A percentile compares a stretch with the other conserved stretches of the same genome.
Conservation (phyloP, 2,113 vertebrate genomes). For the Caranx melampygus region DNA sequence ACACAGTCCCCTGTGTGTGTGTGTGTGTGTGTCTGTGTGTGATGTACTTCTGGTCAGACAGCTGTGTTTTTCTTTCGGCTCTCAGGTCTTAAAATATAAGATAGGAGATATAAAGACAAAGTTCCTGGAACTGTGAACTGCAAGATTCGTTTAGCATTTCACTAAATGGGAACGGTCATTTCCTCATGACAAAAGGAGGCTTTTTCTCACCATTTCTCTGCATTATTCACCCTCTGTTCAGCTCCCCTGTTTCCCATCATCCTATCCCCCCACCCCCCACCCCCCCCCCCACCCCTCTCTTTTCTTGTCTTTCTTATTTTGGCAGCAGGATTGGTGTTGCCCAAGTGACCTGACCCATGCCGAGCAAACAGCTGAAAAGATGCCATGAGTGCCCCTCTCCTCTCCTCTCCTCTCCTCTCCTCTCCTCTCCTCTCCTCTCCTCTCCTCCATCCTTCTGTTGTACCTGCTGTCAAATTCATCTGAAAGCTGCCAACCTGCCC, state of each 20-base stretch:
- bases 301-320: slow-evolving; percentile 53
- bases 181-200: not conserved
- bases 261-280: not conserved
- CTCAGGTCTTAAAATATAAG: not conserved
- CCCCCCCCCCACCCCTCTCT: not conserved
- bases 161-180: not conserved
- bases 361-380: slow-evolving; percentile 78
- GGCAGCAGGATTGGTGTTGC: slow-evolving; percentile 66
- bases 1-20: not conserved
- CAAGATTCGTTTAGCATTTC: not conserved
- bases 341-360: slow-evolving; percentile 70
- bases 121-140: no score
- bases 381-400: slow-evolving; percentile 60
- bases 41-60: not conserved
- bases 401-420: not conserved
- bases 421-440: not conserved
- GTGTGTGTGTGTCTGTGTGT: not conserved
- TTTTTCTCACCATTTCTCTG: slow-evolving; percentile 13
- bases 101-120: not conserved
- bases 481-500: slow-evolving; percentile 13
- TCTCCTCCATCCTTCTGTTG: slow-evolving; percentile 27
- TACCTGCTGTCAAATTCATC: slow-evolving; percentile 51
- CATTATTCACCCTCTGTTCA: slow-evolving; percentile 3
- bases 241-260: slow-evolving; percentile 50
- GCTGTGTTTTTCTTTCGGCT: not conserved